Percentiles rank a stretch among this genome's conserved stretches.
Evolutionary conservation across 2,797 vertebrate species (phyloP).

Genomic region (Centropyge bicolor): DNA sequence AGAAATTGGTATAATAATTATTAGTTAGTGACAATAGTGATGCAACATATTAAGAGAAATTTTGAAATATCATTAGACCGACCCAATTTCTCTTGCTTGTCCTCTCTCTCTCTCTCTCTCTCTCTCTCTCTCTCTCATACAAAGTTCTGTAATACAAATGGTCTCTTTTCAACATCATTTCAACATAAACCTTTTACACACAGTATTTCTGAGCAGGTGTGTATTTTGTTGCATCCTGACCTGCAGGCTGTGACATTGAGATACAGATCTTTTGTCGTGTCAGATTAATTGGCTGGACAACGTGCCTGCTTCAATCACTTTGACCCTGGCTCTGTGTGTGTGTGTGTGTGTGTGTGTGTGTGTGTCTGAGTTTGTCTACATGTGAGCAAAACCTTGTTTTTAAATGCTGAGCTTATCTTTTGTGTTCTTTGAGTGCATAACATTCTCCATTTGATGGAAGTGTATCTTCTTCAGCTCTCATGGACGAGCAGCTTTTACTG

Average conservation of each 20-base stretch:
- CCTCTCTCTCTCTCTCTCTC: neutral
- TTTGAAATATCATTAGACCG: neutral
- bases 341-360: neutral
- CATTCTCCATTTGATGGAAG: neutral
- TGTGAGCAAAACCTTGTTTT: slow-evolving; percentile 8
- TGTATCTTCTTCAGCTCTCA: slow-evolving; percentile 1
- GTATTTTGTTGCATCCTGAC: slow-evolving; percentile 30
- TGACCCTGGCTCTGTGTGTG: slow-evolving; percentile 47
- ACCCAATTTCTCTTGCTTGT: neutral
- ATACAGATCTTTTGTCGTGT: slow-evolving; percentile 75
- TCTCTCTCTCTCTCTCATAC: neutral
- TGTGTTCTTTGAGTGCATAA: slow-evolving; percentile 5
- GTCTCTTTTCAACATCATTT: slow-evolving; percentile 12
- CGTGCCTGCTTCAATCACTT: slow-evolving; percentile 43
- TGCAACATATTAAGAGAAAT: neutral
- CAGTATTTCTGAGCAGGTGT: slow-evolving; percentile 18
- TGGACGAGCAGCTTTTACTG: neutral
- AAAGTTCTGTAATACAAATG: too few species aligned
- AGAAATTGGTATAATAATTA: too few species aligned
- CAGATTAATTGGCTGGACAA: slow-evolving; percentile 73
- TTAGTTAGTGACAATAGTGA: neutral
- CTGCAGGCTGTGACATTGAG: slow-evolving; percentile 69
- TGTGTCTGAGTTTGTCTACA: neutral
- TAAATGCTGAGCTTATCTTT: slow-evolving; percentile 22
- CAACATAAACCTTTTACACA: slow-evolving; percentile 31